Conservation (phyloP, 2,113 vertebrate genomes). For the Alouatta palliata region DNA sequence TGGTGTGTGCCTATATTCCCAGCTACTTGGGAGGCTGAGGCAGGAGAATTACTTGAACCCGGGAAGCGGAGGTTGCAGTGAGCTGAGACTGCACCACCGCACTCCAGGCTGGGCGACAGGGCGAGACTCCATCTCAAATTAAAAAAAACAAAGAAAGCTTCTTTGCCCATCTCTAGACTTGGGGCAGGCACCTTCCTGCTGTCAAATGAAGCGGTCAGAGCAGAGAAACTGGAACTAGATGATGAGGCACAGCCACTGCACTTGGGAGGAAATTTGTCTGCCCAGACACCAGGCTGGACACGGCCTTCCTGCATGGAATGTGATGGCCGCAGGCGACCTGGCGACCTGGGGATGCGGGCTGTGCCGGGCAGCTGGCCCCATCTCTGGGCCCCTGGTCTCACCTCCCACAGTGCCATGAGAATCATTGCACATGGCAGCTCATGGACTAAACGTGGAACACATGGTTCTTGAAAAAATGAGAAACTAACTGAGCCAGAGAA, state of each 20-base stretch:
- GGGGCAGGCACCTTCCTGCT: neutral
- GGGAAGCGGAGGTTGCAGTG: too few species aligned
- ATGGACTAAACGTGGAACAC: neutral
- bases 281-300: neutral
- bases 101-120: too few species aligned
- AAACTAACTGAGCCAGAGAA: neutral
- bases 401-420: neutral
- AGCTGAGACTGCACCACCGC: too few species aligned
- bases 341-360: neutral
- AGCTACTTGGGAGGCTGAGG: too few species aligned
- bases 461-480: neutral
- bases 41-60: too few species aligned
- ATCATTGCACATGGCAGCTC: fast-evolving
- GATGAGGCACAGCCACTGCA: neutral
- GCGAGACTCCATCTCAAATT: too few species aligned
- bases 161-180: neutral
- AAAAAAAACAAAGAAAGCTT: neutral
- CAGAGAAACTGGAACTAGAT: neutral
- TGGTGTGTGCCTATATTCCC: too few species aligned
- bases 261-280: fast-evolving
- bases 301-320: neutral
- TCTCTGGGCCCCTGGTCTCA: neutral
- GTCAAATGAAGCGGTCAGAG: neutral
- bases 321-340: neutral
- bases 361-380: neutral